Percentiles rank a stretch among this genome's conserved stretches.
These are phyloP conservation scores for Chondrosia reniformis DNA, from an alignment of 37 sponge, comb jelly and placozoan species.

Conservation along the genomic window DNA sequence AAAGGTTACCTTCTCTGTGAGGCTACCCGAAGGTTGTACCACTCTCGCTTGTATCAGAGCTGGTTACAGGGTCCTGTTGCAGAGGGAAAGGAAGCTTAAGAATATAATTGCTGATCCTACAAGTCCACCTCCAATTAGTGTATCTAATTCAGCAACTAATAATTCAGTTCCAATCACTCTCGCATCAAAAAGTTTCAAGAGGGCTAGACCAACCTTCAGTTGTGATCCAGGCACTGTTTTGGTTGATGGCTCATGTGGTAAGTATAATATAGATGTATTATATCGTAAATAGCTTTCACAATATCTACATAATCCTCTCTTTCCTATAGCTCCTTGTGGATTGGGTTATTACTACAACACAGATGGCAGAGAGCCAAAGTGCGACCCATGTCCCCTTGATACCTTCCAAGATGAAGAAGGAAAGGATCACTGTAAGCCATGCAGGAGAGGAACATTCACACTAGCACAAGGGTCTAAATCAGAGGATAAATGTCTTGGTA, in stretches of 20 bases:
- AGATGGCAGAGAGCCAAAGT: not conserved
- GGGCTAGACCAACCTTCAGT: not conserved
- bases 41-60: not conserved
- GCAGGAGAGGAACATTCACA: slow-evolving; percentile 4
- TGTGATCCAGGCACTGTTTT: not conserved
- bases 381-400: not conserved
- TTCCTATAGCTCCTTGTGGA: slow-evolving; percentile 3
- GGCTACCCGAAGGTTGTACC: not conserved
- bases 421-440: not conserved
- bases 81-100: not conserved
- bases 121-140: not conserved
- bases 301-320: not conserved
- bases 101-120: not conserved
- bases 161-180: not conserved
- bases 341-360: not conserved
- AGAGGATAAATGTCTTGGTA: not conserved
- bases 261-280: not conserved
- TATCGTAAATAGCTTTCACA: not conserved
- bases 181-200: not conserved
- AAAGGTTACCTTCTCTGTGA: not conserved
- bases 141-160: not conserved
- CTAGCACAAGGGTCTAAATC: not conserved
- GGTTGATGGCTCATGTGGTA: not conserved
- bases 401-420: slow-evolving; percentile 5
- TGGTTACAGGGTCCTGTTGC: not conserved